phyloP scores from a whole-genome alignment of 2,113 vertebrate species.

The Illadopsis cleaveri region DNA sequence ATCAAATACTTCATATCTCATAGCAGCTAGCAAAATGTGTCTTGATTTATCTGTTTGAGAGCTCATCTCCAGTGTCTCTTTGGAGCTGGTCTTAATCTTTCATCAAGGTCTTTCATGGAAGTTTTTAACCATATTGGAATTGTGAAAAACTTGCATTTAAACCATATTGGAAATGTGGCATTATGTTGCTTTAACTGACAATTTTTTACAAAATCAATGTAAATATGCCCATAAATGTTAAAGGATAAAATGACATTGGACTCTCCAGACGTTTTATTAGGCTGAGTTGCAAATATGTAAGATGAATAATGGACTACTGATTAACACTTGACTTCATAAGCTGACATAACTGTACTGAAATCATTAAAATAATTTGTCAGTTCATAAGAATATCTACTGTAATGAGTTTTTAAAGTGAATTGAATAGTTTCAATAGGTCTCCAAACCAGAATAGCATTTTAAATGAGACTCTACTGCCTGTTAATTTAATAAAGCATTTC shows the following conservation, averaged over 20 bases:
- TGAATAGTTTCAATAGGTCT: neutral
- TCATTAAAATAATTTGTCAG: neutral
- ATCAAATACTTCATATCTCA: neutral
- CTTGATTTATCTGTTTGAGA: constrained; percentile 31
- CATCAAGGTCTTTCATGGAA: neutral
- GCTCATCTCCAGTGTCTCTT: neutral
- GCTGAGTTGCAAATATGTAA: neutral
- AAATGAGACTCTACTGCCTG: neutral
- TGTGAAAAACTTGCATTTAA: neutral
- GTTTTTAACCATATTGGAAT: neutral
- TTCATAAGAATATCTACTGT: neutral
- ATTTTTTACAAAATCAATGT: neutral
- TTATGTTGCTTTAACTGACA: neutral
- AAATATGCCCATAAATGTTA: neutral
- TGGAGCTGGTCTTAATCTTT: constrained; percentile 6
- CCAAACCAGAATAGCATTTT: neutral
- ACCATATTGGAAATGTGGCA: neutral
- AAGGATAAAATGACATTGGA: neutral
- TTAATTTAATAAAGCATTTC: neutral
- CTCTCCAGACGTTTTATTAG: neutral
- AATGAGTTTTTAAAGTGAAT: neutral
- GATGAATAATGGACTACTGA: neutral
- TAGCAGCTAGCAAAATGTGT: neutral
- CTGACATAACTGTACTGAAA: neutral
- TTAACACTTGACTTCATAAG: neutral